phyloP scores from a whole-genome alignment of 2,888 invertebrate genomes.

The Cephus nigrinus region DNA sequence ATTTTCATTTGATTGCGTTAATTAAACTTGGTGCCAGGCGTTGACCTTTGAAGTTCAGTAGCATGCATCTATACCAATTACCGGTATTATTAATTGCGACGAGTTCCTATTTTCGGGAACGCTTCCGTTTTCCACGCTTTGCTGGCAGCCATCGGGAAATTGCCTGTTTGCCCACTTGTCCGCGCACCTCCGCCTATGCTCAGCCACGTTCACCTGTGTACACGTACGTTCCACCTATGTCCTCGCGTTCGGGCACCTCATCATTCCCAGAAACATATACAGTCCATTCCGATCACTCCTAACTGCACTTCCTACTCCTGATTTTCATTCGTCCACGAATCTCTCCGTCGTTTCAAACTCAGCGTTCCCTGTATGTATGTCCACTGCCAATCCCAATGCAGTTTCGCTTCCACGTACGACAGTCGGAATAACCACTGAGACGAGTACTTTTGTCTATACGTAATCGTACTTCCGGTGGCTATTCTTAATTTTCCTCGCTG shows the following conservation, averaged over 20 bases:
- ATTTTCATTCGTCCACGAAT: background rate
- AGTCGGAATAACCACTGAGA: background rate
- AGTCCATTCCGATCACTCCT: background rate
- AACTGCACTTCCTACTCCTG: background rate
- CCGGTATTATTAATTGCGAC: conserved; percentile 45
- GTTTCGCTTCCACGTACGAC: background rate
- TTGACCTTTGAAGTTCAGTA: conserved; percentile 58
- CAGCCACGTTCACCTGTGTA: background rate
- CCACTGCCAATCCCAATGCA: background rate
- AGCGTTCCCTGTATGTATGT: background rate
- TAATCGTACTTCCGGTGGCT: background rate
- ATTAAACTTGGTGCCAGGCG: conserved; percentile 49
- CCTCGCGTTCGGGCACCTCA: background rate
- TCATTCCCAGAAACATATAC: background rate
- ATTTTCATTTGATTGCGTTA: conserved; percentile 62
- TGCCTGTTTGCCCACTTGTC: background rate
- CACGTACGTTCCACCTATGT: background rate
- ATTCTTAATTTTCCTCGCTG: background rate
- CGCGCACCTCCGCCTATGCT: background rate
- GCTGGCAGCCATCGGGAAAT: background rate
- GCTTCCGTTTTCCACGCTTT: background rate
- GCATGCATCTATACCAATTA: conserved; percentile 47
- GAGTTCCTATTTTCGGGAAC: conserved; percentile 7
- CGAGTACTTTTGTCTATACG: background rate
- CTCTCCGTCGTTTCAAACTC: background rate